Base-by-base conservation (phyloP, 2,888 invertebrate genomes). In the Mythimna loreyi region DNA sequence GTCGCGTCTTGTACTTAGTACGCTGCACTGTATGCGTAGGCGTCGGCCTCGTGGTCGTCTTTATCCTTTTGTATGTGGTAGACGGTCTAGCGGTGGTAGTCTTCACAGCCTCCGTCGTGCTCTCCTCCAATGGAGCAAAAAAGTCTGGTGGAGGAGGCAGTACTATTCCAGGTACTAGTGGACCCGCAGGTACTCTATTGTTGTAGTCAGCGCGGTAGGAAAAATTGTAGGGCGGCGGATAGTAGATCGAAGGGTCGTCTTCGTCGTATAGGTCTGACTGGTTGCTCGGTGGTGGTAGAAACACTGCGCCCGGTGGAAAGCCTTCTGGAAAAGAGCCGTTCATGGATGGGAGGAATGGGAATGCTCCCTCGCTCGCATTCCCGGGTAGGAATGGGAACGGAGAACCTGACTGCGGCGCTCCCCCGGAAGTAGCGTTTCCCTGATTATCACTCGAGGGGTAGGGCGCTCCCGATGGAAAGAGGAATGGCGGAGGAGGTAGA, bases 211-310 rank as follows among this genome's bases (percentile, higher is more conserved):
- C 97, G 90, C 97, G 97, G 92, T 98, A 98, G 82, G 97, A 97
- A 96, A 98, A 98, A 92, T 98, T 98, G 96, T 98, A 98, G 19
- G 98, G 98, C 88, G 98, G 98, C 87, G 98, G 98, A 96, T 98
- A 98, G 89, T 98, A 98, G 66, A 98, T 97, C 83, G 98, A 98
- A 87, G 98, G 98, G 96, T 98, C 98, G 94, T 98, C 98, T 95
- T 98, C 98, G 96, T 98, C 98, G 94, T 98, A 97, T 83, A 97
- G 97, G 89, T 98, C 98, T 75, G 97, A 97, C 84, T 97, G 96
- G 94, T 97, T 98, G 87, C 97, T 97, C 81, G 97, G 97, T 89
- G 97, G 97, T 96, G 96, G 96, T 93, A 96, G 96, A 92, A 96
- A 96, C 84, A 94, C 95, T 91, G 96, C 95, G 93, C 96, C 94